These are phyloP conservation scores for Clinocottus analis DNA, from an alignment of 2,113 vertebrate species.

Conservation along the genomic window DNA sequence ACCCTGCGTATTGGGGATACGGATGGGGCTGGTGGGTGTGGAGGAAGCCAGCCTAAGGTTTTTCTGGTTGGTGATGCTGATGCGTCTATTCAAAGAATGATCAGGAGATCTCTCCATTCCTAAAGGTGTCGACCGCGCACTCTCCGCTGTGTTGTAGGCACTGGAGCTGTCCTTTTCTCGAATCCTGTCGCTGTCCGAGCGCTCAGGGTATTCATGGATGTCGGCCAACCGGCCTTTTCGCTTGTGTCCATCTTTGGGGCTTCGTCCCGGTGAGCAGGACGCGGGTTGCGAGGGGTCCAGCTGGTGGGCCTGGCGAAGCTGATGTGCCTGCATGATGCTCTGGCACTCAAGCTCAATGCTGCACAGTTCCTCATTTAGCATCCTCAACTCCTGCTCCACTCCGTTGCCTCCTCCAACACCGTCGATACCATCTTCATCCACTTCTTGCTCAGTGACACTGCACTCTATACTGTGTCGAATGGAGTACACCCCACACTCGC, in stretches of 20 bases:
- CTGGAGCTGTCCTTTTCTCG: conserved; percentile 93
- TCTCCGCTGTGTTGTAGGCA: conserved; percentile 95
- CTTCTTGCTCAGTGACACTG: conserved; percentile 85
- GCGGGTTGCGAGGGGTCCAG: conserved; percentile 27
- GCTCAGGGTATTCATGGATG: conserved; percentile 90
- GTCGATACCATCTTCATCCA: conserved; percentile 44
- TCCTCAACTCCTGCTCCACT: conserved; percentile 91
- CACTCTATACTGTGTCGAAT: conserved; percentile 92
- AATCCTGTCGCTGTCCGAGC: conserved; percentile 80
- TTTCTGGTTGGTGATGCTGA: conserved; percentile 91
- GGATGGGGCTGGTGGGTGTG: conserved; percentile 53
- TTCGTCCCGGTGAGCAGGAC: conserved; percentile 51
- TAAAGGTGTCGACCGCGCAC: conserved; percentile 90
- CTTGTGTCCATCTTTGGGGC: conserved; percentile 63
- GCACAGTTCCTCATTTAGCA: conserved; percentile 95
- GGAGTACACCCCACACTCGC: conserved; percentile 92
- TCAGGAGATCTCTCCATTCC: conserved; percentile 90
- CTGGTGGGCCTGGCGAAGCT: conserved; percentile 83
- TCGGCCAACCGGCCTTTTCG: conserved; percentile 86
- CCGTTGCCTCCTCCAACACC: conserved; percentile 59
- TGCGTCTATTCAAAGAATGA: conserved; percentile 88
- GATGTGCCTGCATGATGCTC: conserved; percentile 95
- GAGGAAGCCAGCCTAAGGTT: conserved; percentile 84
- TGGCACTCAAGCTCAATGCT: conserved; percentile 96
- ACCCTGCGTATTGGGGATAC: conserved; percentile 68